These are phyloP conservation scores for Cossypha heuglini DNA, from an alignment of 2,797 vertebrate species.

Conservation along the genomic window DNA sequence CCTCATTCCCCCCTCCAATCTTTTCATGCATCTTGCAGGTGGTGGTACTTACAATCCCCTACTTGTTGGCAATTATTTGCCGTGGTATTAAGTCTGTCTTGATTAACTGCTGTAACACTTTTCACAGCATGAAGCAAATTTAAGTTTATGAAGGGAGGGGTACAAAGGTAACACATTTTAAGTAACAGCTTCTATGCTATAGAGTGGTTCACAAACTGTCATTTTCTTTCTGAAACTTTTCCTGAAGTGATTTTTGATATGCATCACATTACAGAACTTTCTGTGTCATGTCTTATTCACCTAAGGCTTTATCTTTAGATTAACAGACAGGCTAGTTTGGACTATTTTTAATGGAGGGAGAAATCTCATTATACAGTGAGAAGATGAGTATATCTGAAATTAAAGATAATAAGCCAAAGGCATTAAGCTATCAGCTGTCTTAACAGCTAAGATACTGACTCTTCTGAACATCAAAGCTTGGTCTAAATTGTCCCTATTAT, in stretches of 20 bases:
- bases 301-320: background rate
- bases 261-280: background rate
- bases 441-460: slow-evolving; percentile 48
- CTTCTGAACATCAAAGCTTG: slow-evolving; percentile 55
- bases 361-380: slow-evolving; percentile 16
- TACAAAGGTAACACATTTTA: background rate
- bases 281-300: background rate
- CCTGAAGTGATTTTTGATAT: background rate
- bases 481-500: slow-evolving; percentile 40
- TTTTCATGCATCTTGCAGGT: background rate
- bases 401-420: slow-evolving; percentile 51
- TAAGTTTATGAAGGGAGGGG: background rate
- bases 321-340: background rate
- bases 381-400: slow-evolving; percentile 17
- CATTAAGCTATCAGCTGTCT: slow-evolving; percentile 55
- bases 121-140: background rate
- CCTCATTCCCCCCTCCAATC: rapidly evolving
- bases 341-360: background rate
- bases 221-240: background rate
- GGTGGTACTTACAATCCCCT: background rate
- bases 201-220: background rate
- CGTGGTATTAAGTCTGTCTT: background rate
- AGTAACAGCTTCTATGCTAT: background rate
- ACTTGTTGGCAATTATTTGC: background rate
- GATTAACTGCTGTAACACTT: background rate